Percentiles rank a stretch among this genome's conserved stretches.
Evolutionary conservation across 2,797 vertebrate genomes (phyloP).

Genomic region (Crocidura indochinensis): DNA sequence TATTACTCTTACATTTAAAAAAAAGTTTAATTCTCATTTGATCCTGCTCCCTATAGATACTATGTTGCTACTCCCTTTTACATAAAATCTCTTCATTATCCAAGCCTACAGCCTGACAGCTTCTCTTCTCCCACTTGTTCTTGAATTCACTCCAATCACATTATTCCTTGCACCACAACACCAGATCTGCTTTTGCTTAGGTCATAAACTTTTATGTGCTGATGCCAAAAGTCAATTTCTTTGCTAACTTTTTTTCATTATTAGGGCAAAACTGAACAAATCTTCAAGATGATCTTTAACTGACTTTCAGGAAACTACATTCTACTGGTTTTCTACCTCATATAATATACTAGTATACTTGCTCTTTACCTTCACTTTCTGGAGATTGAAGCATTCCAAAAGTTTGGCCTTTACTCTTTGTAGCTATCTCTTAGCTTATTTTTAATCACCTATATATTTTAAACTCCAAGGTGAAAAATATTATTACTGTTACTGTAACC

Average conservation of each 20-base stretch:
- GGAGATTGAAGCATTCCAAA: not conserved
- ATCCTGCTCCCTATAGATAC: not conserved
- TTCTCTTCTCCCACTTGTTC: not conserved
- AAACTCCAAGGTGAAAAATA: not conserved
- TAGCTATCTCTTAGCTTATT: not conserved
- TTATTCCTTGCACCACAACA: not conserved
- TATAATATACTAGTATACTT: not conserved
- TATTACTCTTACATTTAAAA: slow-evolving; percentile 15
- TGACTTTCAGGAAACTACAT: not conserved
- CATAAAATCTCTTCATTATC: not conserved
- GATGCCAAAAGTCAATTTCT: not conserved
- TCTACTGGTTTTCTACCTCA: not conserved
- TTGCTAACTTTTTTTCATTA: not conserved
- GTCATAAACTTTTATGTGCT: not conserved
- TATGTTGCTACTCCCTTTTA: not conserved
- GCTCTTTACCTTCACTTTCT: not conserved
- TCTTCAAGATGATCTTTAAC: not conserved
- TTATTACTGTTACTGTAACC: not conserved
- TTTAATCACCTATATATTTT: not conserved
- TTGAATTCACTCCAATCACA: not conserved
- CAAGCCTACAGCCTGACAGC: not conserved
- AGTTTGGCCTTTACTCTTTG: not conserved
- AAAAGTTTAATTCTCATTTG: not conserved
- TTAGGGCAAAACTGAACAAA: not conserved
- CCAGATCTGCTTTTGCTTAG: not conserved